phyloP scores from a whole-genome alignment of 2,888 invertebrate species.

The Brachycybe producta region DNA sequence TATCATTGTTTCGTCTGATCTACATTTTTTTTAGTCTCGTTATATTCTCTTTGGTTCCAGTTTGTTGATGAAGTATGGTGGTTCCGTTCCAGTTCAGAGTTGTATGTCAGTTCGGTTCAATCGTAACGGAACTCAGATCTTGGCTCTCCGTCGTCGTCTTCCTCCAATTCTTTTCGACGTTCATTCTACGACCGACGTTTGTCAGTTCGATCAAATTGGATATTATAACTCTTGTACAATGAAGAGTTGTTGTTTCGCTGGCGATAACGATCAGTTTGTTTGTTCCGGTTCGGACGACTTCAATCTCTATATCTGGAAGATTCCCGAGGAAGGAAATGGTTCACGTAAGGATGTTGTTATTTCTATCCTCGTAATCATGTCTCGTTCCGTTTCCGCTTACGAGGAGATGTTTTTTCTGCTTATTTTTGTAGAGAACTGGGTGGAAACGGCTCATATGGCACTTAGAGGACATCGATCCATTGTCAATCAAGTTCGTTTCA shows the following conservation, averaged over 20 bases:
- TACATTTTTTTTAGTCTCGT: no score
- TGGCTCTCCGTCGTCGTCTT: slow-evolving; percentile 70
- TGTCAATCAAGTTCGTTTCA: slow-evolving; percentile 90
- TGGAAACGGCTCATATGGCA: slow-evolving; percentile 55
- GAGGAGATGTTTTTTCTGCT: no score
- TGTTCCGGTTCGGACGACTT: slow-evolving; percentile 92
- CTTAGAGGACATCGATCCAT: slow-evolving; percentile 86
- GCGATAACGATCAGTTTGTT: slow-evolving; percentile 71
- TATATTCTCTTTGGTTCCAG: slow-evolving; percentile 38
- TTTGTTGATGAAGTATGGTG: slow-evolving; percentile 53
- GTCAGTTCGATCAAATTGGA: slow-evolving; percentile 78
- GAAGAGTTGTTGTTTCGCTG: slow-evolving; percentile 92
- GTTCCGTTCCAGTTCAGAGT: slow-evolving; percentile 23
- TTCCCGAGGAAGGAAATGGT: slow-evolving; percentile 49
- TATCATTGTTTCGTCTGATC: slow-evolving; percentile 6
- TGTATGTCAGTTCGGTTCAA: slow-evolving; percentile 84
- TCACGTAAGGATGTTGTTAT: neutral
- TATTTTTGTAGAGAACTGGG: slow-evolving; percentile 22
- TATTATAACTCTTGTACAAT: slow-evolving; percentile 94
- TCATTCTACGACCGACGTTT: slow-evolving; percentile 53
- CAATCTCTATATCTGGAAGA: slow-evolving; percentile 85
- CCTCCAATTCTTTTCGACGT: slow-evolving; percentile 66
- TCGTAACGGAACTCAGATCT: slow-evolving; percentile 55
- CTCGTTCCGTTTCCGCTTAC: no score
- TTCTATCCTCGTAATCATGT: neutral